Percentiles rank a stretch among this genome's conserved stretches.
Evolutionary conservation across 2,113 vertebrate species (phyloP).

Genomic region (Heterochromis multidens): DNA sequence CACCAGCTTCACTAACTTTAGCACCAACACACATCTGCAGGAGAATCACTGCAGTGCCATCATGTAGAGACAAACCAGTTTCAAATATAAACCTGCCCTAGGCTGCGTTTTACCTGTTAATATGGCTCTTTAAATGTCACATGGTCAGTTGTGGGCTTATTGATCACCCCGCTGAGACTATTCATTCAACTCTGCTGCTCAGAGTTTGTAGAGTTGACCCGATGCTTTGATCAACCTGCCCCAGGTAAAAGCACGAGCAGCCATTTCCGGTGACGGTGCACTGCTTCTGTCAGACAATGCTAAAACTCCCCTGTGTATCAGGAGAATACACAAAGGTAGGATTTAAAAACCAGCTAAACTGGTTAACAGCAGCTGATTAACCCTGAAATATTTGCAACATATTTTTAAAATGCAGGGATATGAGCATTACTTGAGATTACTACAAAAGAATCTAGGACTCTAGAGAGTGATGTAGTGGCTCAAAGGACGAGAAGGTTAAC

Average conservation of each 20-base stretch:
- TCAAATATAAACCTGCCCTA: background rate
- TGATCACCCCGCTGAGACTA: background rate
- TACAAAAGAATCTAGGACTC: background rate
- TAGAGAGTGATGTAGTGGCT: background rate
- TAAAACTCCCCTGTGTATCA: background rate
- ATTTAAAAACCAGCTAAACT: background rate
- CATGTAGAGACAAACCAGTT: background rate
- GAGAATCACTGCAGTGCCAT: background rate
- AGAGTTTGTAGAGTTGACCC: background rate
- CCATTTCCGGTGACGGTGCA: background rate
- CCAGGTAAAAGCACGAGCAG: background rate
- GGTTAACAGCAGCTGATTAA: background rate
- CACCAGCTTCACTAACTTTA: background rate
- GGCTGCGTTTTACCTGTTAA: background rate
- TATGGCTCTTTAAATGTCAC: background rate
- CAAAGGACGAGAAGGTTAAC: background rate
- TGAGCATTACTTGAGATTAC: background rate
- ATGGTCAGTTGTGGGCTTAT: background rate
- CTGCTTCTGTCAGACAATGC: background rate
- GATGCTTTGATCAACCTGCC: background rate
- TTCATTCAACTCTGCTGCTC: background rate
- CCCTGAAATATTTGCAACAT: background rate
- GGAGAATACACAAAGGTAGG: background rate
- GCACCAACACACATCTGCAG: background rate
- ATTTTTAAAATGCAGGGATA: background rate